Conservation (phyloP, 2,888 invertebrate genomes). For the Xestia c-nigrum region DNA sequence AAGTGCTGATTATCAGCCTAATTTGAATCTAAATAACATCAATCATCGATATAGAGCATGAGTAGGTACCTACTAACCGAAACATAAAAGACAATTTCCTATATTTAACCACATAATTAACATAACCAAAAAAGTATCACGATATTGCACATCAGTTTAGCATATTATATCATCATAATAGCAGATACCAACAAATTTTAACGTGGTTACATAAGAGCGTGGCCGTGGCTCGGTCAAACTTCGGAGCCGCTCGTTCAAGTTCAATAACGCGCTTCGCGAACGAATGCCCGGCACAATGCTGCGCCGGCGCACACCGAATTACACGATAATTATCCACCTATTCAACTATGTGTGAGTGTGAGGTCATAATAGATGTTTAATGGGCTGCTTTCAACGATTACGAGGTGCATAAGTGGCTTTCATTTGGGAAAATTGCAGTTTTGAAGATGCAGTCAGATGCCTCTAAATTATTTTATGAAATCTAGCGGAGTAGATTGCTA, state of each 20-base stretch:
- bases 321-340: conserved; percentile 41
- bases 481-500: neutral
- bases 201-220: conserved; percentile 52
- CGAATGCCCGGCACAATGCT: conserved; percentile 34
- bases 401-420: neutral
- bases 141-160: conserved; percentile 33
- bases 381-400: neutral
- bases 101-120: conserved; percentile 28
- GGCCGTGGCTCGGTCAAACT: conserved; percentile 61
- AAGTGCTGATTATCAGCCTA: neutral
- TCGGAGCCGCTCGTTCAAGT: conserved; percentile 63
- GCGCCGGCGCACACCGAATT: conserved; percentile 37
- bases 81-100: conserved; percentile 34
- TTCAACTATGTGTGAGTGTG: conserved; percentile 18
- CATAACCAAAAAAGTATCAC: conserved; percentile 20
- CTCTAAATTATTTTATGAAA: neutral
- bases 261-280: conserved; percentile 62
- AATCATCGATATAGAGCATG: neutral
- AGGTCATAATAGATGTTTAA: conserved; percentile 16
- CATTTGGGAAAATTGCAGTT: neutral
- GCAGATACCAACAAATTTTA: conserved; percentile 37
- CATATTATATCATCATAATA: conserved; percentile 49
- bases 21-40: neutral
- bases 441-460: neutral
- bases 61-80: conserved; percentile 6